Evolutionary conservation across 2,888 invertebrate species (phyloP), one percentile per base, ranked within the genome.

Genomic region (Pocota personata): DNA sequence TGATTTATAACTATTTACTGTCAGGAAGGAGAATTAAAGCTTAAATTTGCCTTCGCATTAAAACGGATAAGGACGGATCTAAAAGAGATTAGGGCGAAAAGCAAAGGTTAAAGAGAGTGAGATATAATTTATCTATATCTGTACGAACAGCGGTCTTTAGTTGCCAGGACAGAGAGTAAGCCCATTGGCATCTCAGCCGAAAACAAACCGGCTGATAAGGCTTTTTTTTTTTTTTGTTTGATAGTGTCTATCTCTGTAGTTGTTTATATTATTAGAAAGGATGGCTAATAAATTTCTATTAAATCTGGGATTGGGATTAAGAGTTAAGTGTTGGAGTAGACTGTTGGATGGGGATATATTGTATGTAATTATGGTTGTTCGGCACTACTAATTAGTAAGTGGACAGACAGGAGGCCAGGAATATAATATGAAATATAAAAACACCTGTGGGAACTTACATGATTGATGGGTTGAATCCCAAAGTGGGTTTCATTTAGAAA

Each of bases 1-100:
- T 75, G 69, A 83, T 75, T 73, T 75, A 83, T 67, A 83, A 67
- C 83, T 64, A 75, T 84, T 79, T 64, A 84, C 69, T 64, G 75
- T 64, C 60, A 40, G 50, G 40, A 37, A 37, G 75, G 35, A 66
- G 21, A 75, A 35, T 75, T 69, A 43, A 50, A 75, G 48, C 55
- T 84, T 79, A 79, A n/a, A 84, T 84, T 79, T 79, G 69, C 30
- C 48, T 73, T n/a, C 73, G 55, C 40, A 78, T 78, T 62, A 73
- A 43, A 52, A 24, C 4, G 55, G 79, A 83, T 79, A 37, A 75
- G 35, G 64, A 40, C 5, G 64, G 75, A 79, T 75, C 43, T 27
- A 12, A 32, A 12, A 71, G 40, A 50, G 58, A 79, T 79, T 75
- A 52, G 55, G 10, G 48, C 50, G n/a, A 19, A 7, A 10, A 21